A percentile compares a stretch with the other conserved stretches of the same genome.
These are phyloP conservation scores for Sipha maydis DNA, from an alignment of 2,888 invertebrate species.

Conservation along the genomic window DNA sequence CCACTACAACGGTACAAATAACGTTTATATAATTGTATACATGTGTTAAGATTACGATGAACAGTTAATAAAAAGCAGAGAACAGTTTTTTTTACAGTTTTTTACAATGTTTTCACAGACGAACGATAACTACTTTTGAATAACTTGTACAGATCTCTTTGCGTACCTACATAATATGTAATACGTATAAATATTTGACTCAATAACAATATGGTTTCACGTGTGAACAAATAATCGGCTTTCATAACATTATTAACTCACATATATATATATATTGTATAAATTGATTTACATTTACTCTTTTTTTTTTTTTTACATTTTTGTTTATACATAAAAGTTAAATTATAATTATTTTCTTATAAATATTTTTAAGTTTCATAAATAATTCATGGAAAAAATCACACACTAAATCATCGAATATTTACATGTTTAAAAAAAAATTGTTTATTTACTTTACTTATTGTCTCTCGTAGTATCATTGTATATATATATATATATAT, in stretches of 20 bases:
- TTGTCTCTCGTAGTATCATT: conserved; percentile 52
- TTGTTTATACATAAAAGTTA: neutral
- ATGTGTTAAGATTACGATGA: neutral
- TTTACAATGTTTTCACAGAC: neutral
- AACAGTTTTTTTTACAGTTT: neutral
- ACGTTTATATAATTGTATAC: neutral
- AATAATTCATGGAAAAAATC: conserved; percentile 46
- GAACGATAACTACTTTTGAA: neutral
- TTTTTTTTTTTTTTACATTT: neutral
- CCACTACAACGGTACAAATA: neutral
- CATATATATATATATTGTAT: neutral
- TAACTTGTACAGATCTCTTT: neutral
- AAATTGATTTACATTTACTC: neutral
- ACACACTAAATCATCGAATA: conserved; percentile 40
- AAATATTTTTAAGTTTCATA: conserved; percentile 46
- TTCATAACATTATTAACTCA: neutral
- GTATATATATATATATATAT: neutral
- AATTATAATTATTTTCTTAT: neutral
- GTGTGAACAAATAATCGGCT: conserved; percentile 1
- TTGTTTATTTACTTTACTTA: conserved; percentile 37
- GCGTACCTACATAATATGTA: neutral
- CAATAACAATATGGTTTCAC: conserved; percentile 38
- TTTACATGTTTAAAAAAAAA: conserved; percentile 47
- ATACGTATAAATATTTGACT: conserved; percentile 45
- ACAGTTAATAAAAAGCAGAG: neutral